These are phyloP conservation scores for Acrossocheilus wenchowensis DNA, from an alignment of 2,797 vertebrate species.

Conservation along the genomic window DNA sequence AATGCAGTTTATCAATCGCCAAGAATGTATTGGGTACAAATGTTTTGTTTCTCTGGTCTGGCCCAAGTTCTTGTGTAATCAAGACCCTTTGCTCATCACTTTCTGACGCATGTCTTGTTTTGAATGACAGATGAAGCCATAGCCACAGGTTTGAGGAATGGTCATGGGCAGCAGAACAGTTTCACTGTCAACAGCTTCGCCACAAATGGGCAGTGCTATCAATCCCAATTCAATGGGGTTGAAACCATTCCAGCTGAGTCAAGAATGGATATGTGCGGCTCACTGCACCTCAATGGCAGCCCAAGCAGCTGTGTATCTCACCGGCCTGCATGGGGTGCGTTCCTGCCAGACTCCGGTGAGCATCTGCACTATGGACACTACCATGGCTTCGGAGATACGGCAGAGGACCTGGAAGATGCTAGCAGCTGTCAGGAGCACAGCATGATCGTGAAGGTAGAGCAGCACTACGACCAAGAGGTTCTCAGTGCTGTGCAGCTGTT, in stretches of 20 bases:
- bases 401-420: slow-evolving; percentile 88
- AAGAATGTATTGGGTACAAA: neutral
- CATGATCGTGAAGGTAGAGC: slow-evolving; percentile 76
- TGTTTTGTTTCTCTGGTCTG: slow-evolving; percentile 30
- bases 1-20: neutral
- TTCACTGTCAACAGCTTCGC: slow-evolving; percentile 71
- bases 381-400: slow-evolving; percentile 95
- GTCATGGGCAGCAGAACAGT: slow-evolving; percentile 79
- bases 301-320: slow-evolving; percentile 83
- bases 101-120: slow-evolving; percentile 64
- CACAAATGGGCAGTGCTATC: slow-evolving; percentile 72
- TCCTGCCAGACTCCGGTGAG: slow-evolving; percentile 74
- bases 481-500: slow-evolving; percentile 82
- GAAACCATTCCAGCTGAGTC: slow-evolving; percentile 63
- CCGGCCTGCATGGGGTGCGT: slow-evolving; percentile 74
- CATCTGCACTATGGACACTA: slow-evolving; percentile 90
- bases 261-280: slow-evolving; percentile 84
- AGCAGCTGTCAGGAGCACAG: slow-evolving; percentile 78
- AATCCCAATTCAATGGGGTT: slow-evolving; percentile 68
- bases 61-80: slow-evolving; percentile 16
- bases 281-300: slow-evolving; percentile 86
- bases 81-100: neutral
- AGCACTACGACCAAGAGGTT: slow-evolving; percentile 75
- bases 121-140: slow-evolving; percentile 84
- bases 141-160: slow-evolving; percentile 81